Conservation (phyloP, 2,888 invertebrate genomes). For the Orthosia gothica region DNA sequence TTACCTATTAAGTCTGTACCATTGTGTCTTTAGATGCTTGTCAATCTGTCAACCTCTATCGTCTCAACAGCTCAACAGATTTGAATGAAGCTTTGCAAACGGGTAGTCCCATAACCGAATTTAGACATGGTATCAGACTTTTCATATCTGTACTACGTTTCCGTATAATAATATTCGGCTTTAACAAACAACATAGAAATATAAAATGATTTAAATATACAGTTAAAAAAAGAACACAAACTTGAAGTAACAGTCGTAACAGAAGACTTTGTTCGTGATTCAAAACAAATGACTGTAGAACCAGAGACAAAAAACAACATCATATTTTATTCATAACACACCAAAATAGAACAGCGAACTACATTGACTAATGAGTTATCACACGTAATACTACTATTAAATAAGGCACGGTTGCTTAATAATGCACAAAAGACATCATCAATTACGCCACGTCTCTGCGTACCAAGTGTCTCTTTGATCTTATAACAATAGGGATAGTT, state of each 20-base stretch:
- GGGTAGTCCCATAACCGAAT: not conserved
- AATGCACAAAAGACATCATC: slow-evolving; percentile 78
- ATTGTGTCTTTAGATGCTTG: too few relatives aligned
- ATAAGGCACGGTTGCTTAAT: slow-evolving; percentile 74
- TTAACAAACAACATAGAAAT: not conserved
- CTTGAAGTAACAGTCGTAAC: not conserved
- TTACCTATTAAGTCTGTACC: too few relatives aligned
- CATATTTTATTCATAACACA: slow-evolving; percentile 46
- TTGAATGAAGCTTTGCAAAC: not conserved
- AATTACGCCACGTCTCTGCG: slow-evolving; percentile 76
- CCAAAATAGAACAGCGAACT: slow-evolving; percentile 30
- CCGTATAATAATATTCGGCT: not conserved
- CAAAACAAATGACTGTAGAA: slow-evolving; percentile 28
- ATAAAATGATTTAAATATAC: slow-evolving; percentile 2
- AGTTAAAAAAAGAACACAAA: slow-evolving; percentile 12
- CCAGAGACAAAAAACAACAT: slow-evolving; percentile 26
- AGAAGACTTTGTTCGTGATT: not conserved
- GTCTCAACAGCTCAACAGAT: too few relatives aligned
- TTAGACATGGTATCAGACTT: not conserved
- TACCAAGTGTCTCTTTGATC: slow-evolving; percentile 81
- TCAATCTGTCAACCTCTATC: too few relatives aligned
- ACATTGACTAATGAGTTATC: slow-evolving; percentile 65
- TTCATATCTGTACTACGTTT: not conserved
- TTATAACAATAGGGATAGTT: slow-evolving; percentile 80
- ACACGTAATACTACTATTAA: slow-evolving; percentile 65